Base-by-base conservation (phyloP, 1,140 invertebrate genomes). In the Anastrepha obliqua region DNA sequence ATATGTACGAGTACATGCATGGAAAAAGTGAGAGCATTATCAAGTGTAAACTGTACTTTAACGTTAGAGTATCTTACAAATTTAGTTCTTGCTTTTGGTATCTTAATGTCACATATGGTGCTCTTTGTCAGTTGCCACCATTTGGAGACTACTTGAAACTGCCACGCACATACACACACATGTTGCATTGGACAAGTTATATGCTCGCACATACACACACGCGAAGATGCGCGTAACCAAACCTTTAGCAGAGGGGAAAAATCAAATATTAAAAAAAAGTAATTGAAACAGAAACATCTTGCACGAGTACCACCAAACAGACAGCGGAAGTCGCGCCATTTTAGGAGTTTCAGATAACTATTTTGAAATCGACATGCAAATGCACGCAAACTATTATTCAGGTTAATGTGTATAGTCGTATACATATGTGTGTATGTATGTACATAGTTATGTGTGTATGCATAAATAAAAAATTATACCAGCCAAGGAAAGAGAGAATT, bases 81-180 rank as follows among this genome's bases (percentile, higher is more conserved):
- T 51, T 81, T 81, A 81, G 74, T 29, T 17, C 74, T 58, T 55
- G 9, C 8, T 44, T 47, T n/a, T 9, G 11, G 15, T 47, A 81
- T 58, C 51, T 47, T 13, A 58, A 51, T 81, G 42, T 81, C 74
- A 81, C 74, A 81, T 81, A 47, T 81, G 74, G 44, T 13, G 2
- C 29, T 58, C 2, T 29, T n/a, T 51, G 6, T 6, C 7, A 55
- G n/a, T 81, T 81, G 74, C n/a, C n/a, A 67, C n/a, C 29, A 39
- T 67, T 67, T 67, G 64, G 64, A 39, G 29, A 39, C 8, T 29
- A 67, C 64, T 39, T 67, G 20, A 67, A 67, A 67, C 64, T 67
- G n/a, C 29, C 20, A 20, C 11, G 29, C 29, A 39, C 64, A 67
- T 67, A 67, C 39, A 20, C 7, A 67, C 74, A 51, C 74, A 78